Evolutionary conservation across 2,113 vertebrate species (phyloP).

Genomic region (Oncorhynchus gorbuscha): DNA sequence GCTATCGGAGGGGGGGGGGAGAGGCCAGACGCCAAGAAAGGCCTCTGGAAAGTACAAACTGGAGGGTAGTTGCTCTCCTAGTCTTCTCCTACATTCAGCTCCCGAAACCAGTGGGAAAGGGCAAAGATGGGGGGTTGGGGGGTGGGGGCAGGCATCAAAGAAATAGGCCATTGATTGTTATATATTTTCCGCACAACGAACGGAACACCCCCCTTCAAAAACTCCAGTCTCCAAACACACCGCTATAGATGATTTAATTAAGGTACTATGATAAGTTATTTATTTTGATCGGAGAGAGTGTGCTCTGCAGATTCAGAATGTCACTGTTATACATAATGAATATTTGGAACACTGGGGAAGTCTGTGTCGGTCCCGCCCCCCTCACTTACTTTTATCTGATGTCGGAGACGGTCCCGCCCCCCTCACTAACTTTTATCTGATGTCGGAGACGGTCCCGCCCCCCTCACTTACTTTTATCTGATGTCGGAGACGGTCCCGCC

Average conservation of each 20-base stretch:
- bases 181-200: background rate
- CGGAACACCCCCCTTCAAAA: too few relatives aligned
- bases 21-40: conserved; percentile 46
- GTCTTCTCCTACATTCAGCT: background rate
- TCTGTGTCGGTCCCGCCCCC: background rate
- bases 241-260: background rate
- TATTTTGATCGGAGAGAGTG: background rate
- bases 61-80: background rate
- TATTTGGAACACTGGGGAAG: background rate
- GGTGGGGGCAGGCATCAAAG: too few relatives aligned
- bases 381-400: too few relatives aligned
- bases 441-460: too few relatives aligned
- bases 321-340: background rate
- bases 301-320: background rate
- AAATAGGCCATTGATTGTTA: background rate
- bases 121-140: background rate
- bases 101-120: background rate
- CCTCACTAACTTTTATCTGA: too few relatives aligned
- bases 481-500: too few relatives aligned
- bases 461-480: too few relatives aligned
- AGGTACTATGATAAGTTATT: background rate
- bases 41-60: conserved; percentile 60
- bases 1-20: background rate
- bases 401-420: too few relatives aligned
- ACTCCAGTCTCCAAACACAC: background rate